phyloP scores from a whole-genome alignment of 2,888 invertebrate species.

The Dexiosoma caninum region DNA sequence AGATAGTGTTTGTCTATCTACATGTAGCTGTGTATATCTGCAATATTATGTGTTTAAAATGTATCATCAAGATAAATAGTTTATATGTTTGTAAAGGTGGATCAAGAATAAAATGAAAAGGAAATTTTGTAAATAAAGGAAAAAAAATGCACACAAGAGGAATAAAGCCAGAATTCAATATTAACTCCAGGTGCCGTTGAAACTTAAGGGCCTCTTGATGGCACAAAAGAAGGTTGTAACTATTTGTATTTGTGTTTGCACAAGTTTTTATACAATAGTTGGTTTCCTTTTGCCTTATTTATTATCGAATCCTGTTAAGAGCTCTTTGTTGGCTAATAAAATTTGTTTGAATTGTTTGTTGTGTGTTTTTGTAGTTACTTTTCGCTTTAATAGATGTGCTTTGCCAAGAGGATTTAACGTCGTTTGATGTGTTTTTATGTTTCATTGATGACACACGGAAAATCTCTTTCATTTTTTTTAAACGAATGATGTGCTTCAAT shows the following conservation, averaged over 20 bases:
- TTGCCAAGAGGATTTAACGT: conserved; percentile 28
- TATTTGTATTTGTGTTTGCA: conserved; percentile 51
- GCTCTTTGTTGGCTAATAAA: conserved; percentile 51
- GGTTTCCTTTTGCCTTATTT: conserved; percentile 31
- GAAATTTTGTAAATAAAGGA: neutral
- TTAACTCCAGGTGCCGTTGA: too few relatives aligned
- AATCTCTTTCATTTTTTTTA: conserved; percentile 36
- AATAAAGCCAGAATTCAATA: too few relatives aligned
- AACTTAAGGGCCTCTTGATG: conserved; percentile 10
- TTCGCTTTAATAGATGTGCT: conserved; percentile 12
- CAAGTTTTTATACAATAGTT: conserved; percentile 39
- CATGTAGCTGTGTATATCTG: neutral
- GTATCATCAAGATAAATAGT: conserved; percentile 47
- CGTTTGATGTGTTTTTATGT: conserved; percentile 44
- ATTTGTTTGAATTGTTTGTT: conserved; percentile 46
- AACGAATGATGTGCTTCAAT: conserved; percentile 2
- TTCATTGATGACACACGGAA: conserved; percentile 46
- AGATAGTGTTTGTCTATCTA: neutral
- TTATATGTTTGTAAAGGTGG: conserved; percentile 42
- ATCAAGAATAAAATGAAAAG: conserved; percentile 17
- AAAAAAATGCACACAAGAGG: neutral
- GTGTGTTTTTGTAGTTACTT: neutral
- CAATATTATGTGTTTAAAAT: conserved; percentile 5
- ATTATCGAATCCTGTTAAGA: conserved; percentile 13
- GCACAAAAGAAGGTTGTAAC: conserved; percentile 49